phyloP scores from a whole-genome alignment of 2,113 vertebrate genomes.

The Charadrius vociferus region DNA sequence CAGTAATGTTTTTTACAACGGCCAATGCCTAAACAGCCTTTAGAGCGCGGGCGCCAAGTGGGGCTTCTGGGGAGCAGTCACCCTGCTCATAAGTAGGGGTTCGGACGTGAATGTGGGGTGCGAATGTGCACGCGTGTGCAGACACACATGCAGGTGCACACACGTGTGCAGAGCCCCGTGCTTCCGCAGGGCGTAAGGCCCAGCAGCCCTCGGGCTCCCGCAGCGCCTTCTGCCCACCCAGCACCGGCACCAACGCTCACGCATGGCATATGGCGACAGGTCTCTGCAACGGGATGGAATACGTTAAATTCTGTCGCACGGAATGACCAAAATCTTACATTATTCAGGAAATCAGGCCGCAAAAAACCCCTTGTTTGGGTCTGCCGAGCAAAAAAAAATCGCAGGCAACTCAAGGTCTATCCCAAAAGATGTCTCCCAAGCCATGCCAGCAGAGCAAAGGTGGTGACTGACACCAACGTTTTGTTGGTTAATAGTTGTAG shows the following conservation, averaged over 20 bases:
- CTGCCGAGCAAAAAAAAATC: background rate
- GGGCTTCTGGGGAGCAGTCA: background rate
- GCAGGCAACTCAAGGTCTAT: background rate
- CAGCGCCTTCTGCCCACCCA: background rate
- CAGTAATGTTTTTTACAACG: background rate
- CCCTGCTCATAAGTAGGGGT: rapidly evolving
- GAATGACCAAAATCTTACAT: background rate
- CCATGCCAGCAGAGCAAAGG: background rate
- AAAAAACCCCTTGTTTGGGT: background rate
- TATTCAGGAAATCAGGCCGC: background rate
- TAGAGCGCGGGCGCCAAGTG: background rate
- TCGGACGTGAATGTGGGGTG: background rate
- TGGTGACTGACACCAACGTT: background rate
- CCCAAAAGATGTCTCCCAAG: background rate
- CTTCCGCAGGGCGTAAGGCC: background rate
- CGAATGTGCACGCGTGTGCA: background rate
- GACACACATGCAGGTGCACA: background rate
- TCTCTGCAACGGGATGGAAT: rapidly evolving
- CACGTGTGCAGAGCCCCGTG: background rate
- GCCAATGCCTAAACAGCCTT: background rate
- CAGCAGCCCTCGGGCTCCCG: background rate
- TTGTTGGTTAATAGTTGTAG: background rate
- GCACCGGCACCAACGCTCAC: background rate
- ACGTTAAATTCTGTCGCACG: background rate
- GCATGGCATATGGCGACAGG: rapidly evolving